Percentiles rank a stretch among this genome's conserved stretches.
These are phyloP conservation scores for Lemur catta DNA, from an alignment of 2,797 vertebrate genomes.

Conservation along the genomic window DNA sequence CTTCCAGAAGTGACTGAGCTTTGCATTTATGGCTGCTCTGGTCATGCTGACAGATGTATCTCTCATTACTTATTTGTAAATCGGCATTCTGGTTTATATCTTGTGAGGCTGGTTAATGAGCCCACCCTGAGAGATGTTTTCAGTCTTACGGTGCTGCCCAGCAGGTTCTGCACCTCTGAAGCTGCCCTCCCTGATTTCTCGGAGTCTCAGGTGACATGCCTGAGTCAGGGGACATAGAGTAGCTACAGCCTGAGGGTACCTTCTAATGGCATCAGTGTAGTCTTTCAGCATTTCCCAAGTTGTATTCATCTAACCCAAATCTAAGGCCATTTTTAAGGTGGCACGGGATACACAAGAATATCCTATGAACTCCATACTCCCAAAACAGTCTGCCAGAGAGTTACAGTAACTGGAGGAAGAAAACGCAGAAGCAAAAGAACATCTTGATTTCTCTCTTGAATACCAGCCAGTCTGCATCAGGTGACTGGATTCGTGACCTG, in stretches of 20 bases:
- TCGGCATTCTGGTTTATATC: not conserved
- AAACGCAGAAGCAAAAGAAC: too few relatives aligned
- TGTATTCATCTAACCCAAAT: not conserved
- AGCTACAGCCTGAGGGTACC: not conserved
- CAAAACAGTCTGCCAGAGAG: not conserved
- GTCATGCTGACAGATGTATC: not conserved
- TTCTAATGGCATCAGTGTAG: not conserved
- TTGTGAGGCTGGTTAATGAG: not conserved
- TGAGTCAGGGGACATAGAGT: too few relatives aligned
- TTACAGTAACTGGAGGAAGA: too few relatives aligned
- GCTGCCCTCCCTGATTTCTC: not conserved
- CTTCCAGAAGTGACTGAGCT: not conserved
- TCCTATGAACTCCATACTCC: not conserved
- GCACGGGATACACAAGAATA: not conserved
- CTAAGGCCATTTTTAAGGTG: not conserved
- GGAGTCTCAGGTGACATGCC: not conserved
- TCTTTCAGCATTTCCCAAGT: not conserved
- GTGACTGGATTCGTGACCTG: not conserved
- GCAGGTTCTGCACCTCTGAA: not conserved
- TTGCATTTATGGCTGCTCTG: not conserved
- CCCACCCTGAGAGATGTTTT: not conserved
- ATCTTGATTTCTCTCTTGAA: not conserved
- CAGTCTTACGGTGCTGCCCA: not conserved
- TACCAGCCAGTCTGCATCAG: not conserved
- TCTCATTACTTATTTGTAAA: not conserved